Base-by-base conservation (phyloP, 2,113 vertebrate genomes). In the Percina caprodes region DNA sequence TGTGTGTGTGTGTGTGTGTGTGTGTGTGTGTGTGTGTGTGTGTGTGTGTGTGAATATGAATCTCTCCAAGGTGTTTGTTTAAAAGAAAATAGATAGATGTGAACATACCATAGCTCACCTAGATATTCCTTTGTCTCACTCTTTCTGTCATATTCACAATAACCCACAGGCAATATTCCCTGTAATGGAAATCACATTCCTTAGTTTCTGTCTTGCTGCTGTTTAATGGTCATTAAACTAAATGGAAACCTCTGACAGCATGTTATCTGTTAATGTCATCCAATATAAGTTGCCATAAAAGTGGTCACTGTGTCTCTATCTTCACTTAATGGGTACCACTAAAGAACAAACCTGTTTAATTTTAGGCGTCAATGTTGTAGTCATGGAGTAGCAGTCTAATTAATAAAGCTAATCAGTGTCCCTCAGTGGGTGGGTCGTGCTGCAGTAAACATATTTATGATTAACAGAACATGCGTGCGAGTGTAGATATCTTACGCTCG, bases 401-500 rank as follows among this genome's bases (percentile, higher is more conserved):
- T 58, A 70, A 39, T 35, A 76, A 74, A 71, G 51, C 56, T 51
- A n/a, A 70, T 84, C 33, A 59, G 18, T 56, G 51, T 26, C 30
- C 12, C 30, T 45, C 76, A 46, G 24, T 15, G 26, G 45, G 23
- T 23, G 14, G 12, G 24, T 77, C 63, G 66, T 12, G 66, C 39
- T 35, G 63, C 65, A 75, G 65, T 75, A 39, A 69, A 55, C 10
- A 26, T 66, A 60, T 54, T 67, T 21, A 69, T 39, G 15, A 67
- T 33, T 2, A 52, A 30, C 23, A 30, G 10, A 19, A 51, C 15
- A 4, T 16, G 30, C 18, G 30, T 11, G 23, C 6, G 16, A 21
- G 58, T 23, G 51, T 3, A 14, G 51, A 55, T 24, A 5, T 75
- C 98, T 99, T 97, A 99, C 98, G 98, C 92, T 99, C 97, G 97